Evolutionary conservation across 2,797 vertebrate genomes (phyloP), one percentile per base, ranked within the genome.

Genomic region (Kryptolebias ocellatus): DNA sequence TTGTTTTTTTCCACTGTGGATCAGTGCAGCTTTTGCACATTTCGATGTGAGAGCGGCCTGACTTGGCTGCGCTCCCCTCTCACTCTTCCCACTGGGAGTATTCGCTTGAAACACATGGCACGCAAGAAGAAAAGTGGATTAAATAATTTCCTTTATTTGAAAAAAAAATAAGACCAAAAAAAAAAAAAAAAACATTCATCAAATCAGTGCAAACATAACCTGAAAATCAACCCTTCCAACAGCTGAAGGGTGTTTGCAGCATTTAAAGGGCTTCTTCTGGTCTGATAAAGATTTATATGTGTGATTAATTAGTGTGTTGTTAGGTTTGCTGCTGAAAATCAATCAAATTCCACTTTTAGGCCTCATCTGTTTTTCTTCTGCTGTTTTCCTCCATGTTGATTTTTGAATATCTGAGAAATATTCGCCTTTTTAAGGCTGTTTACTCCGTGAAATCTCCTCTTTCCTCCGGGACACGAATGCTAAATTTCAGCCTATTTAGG

Each of bases 341-440:
- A 49, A 46, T 37, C 15, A 45, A 42, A 50, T 17, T 58, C 37
- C 10, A 42, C 3, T 59, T 64, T 54, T n/a, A 45, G 39, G 34
- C 47, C 5, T 37, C 45, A 42, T 72, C 69, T 53, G 60, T 53
- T 70, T 67, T 7, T 64, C 50, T 3, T 9, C 50, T 47, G 50
- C 42, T 0, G 24, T 45, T 46, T 71, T 65, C 27, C 37, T 72
- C 34, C 58, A 5, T 1, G 47, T 68, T 64, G n/a, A 69, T 71
- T 56, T 66, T 58, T 56, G 11, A 55, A 46, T 42, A 62, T 67
- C 55, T 14, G 42, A 55, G 56, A 55, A 72, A 54, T 45, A 39
- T 34, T 50, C 2, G 24, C 71, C 57, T 79, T 75, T 73, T 56
- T 64, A 76, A 74, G 53, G 1, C 17, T 46, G 62, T 78, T 75